These are phyloP conservation scores for Staurois parvus DNA, from an alignment of 2,797 vertebrate species.

Conservation along the genomic window DNA sequence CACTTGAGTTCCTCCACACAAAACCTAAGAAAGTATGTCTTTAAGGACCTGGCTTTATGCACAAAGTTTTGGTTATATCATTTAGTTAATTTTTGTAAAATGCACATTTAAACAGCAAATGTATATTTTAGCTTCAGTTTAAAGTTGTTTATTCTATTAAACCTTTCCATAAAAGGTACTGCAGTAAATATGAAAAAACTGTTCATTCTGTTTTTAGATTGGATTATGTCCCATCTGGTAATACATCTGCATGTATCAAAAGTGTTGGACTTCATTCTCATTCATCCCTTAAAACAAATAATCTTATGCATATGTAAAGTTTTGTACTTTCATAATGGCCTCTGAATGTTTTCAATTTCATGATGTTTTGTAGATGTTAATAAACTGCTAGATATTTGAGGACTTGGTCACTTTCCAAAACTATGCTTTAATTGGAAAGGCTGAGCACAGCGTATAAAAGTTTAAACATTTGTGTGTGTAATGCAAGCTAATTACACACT, in stretches of 20 bases:
- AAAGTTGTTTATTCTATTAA: background rate
- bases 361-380: constrained; percentile 32
- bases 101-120: no score
- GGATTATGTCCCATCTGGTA: background rate
- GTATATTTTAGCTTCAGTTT: no score
- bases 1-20: no score
- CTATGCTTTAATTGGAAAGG: constrained; percentile 51
- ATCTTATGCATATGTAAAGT: constrained; percentile 16
- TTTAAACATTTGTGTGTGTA: constrained; percentile 52
- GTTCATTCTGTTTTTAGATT: background rate
- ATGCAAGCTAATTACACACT: constrained; percentile 60
- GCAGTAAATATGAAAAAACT: constrained; percentile 1
- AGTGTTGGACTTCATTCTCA: background rate
- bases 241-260: constrained; percentile 2
- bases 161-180: background rate
- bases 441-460: constrained; percentile 45
- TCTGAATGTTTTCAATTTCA: constrained; percentile 39
- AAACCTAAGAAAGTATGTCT: no score
- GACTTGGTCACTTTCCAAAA: constrained; percentile 55
- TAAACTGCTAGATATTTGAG: constrained; percentile 47
- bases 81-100: no score
- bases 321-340: constrained; percentile 46
- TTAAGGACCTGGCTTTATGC: no score
- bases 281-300: background rate
- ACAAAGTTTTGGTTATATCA: no score